Conservation (phyloP, 2,888 invertebrate species). For the Caenorhabditis doughertyi region DNA sequence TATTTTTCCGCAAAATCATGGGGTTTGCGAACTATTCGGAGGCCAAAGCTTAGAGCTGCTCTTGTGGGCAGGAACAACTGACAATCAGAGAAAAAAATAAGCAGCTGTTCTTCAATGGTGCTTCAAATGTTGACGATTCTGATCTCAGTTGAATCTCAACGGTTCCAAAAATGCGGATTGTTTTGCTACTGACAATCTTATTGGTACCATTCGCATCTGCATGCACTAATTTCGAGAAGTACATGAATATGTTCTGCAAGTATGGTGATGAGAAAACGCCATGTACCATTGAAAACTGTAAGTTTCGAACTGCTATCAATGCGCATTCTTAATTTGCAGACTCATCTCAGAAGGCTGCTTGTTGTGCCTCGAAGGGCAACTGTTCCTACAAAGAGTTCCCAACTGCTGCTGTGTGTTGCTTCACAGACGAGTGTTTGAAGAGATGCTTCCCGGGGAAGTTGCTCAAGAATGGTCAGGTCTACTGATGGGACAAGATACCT, state of each 20-base stretch:
- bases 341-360: constrained; percentile 38
- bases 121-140: not conserved
- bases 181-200: constrained; percentile 24
- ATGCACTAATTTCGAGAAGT: constrained; percentile 68
- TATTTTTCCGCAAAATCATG: not conserved
- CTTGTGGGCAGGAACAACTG: constrained; percentile 18
- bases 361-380: constrained; percentile 46
- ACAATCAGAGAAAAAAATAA: constrained; percentile 4
- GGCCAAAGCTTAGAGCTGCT: constrained; percentile 17
- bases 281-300: constrained; percentile 61
- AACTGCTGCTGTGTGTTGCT: constrained; percentile 75
- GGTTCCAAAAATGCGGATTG: constrained; percentile 32
- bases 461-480: constrained; percentile 77
- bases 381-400: constrained; percentile 61
- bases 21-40: not conserved
- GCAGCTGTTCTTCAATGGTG: constrained; percentile 11
- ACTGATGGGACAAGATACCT: too few relatives aligned
- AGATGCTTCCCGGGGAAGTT: constrained; percentile 80
- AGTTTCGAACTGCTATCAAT: too few relatives aligned
- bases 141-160: not conserved
- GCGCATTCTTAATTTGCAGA: constrained; percentile 24
- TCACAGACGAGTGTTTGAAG: constrained; percentile 76
- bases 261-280: constrained; percentile 66
- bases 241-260: constrained; percentile 70
- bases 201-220: constrained; percentile 15